phyloP scores from a whole-genome alignment of 2,797 vertebrate species.

The Hafferia zeledoni region DNA sequence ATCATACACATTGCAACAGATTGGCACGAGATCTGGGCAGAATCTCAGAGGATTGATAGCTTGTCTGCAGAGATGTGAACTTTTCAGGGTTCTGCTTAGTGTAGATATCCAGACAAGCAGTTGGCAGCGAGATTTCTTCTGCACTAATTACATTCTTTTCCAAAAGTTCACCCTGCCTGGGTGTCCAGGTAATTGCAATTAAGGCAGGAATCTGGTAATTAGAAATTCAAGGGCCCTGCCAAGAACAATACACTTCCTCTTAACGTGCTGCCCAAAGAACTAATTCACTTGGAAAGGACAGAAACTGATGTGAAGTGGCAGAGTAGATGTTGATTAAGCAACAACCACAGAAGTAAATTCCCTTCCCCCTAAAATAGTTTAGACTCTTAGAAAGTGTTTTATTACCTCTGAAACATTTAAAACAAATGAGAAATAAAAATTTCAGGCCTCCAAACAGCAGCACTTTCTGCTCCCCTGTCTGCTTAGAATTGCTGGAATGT shows the following conservation, averaged over 20 bases:
- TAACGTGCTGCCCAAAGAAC: conserved; percentile 76
- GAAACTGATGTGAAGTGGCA: conserved; percentile 72
- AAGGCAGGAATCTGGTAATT: conserved; percentile 82
- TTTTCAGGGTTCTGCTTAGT: conserved; percentile 51
- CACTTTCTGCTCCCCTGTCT: neutral
- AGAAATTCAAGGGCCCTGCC: conserved; percentile 82
- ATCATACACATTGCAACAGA: neutral
- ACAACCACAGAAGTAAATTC: conserved; percentile 52
- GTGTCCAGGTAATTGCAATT: conserved; percentile 86
- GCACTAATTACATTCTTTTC: conserved; percentile 81
- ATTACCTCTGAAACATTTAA: neutral
- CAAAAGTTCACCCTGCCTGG: conserved; percentile 80
- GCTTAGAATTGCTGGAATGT: neutral
- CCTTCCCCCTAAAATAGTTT: conserved; percentile 44
- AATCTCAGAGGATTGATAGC: conserved; percentile 6
- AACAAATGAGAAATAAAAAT: conserved; percentile 1
- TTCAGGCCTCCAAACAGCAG: neutral
- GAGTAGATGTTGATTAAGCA: conserved; percentile 68
- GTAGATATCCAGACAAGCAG: conserved; percentile 65
- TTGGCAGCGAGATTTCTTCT: conserved; percentile 74
- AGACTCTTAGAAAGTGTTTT: conserved; percentile 13
- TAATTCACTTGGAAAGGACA: conserved; percentile 74
- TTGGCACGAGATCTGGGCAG: neutral
- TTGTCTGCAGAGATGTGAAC: conserved; percentile 59
- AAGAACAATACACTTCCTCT: conserved; percentile 80